These are phyloP conservation scores for Drosophila nannoptera DNA, from an alignment of 1,140 invertebrate species.

Conservation along the genomic window DNA sequence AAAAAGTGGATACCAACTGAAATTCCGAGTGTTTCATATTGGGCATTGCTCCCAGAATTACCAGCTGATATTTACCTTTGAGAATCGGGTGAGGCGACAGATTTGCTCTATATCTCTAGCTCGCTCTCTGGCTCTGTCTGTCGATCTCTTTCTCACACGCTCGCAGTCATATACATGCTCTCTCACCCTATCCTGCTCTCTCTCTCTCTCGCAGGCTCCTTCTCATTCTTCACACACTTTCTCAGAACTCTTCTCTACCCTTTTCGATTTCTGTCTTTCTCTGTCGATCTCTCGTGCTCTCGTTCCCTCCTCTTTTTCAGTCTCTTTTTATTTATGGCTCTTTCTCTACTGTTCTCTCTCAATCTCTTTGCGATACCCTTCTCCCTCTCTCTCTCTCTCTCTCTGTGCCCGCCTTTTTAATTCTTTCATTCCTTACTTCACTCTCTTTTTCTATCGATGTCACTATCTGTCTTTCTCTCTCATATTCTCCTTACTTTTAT, in stretches of 20 bases:
- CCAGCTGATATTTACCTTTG: conserved; percentile 96
- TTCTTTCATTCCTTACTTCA: no score
- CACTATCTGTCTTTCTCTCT: no score
- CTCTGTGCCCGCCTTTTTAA: no score
- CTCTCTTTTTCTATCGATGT: no score
- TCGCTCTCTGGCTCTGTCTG: conserved; percentile 11
- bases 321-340: no score
- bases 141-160: conserved; percentile 4
- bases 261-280: no score
- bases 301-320: no score
- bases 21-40: conserved; percentile 84
- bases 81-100: conserved; percentile 76
- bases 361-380: no score
- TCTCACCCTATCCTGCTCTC: conserved; percentile 6
- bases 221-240: background rate
- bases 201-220: conserved; percentile 5
- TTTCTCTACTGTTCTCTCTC: no score
- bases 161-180: background rate
- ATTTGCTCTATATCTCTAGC: conserved; percentile 13
- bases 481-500: no score
- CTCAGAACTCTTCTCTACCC: background rate
- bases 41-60: conserved; percentile 90
- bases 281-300: no score
- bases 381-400: no score
- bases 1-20: conserved; percentile 87